Base-by-base conservation (phyloP, 1,140 invertebrate genomes). In the Papilio polyxenes region DNA sequence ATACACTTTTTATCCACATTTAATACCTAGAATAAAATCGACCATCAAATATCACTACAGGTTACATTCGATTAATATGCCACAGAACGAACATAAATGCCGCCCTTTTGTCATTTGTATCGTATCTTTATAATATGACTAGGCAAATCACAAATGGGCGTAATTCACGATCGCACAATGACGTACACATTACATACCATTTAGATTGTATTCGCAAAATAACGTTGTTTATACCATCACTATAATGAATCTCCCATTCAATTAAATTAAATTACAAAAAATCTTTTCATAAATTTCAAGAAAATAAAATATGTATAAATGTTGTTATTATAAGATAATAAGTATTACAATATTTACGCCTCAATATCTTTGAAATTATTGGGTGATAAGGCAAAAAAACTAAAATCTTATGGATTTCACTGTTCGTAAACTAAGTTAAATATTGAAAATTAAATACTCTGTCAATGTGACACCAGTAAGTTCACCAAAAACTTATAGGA, bases 321-420 rank as follows among this genome's bases (percentile, higher is more conserved):
- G 56, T 82, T 72, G 49, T 59, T 76, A 82, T 76, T 59, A 62
- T 82, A 65, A 75, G 49, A 56, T 87, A 85, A 86, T 92, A 92
- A 89, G 86, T 89, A 90, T 89, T 89, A 89, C 90, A 91, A 92
- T 90, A 88, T 87, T 91, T 89, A 85, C 84, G 89, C 90, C 90
- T 88, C 89, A 91, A 89, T 87, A 90, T 86, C 79, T 86, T 89
- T 88, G 88, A 88, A 89, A 91, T 31, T 56, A 86, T 89, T 89
- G 86, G 89, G 89, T 89, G 90, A 92, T 92, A 90, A 89, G 87
- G 89, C 86, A 81, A 85, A 87, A 90, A 90, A 81, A 83, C 83
- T 83, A 80, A 87, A 89, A 89, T 83, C 79, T 91, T 89, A 89
- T 91, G 89, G 92, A 91, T 91, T 91, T 90, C 91, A 92, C 87